Conservation (phyloP, 2,888 invertebrate genomes). For the Hirtodrosophila histrioides region DNA sequence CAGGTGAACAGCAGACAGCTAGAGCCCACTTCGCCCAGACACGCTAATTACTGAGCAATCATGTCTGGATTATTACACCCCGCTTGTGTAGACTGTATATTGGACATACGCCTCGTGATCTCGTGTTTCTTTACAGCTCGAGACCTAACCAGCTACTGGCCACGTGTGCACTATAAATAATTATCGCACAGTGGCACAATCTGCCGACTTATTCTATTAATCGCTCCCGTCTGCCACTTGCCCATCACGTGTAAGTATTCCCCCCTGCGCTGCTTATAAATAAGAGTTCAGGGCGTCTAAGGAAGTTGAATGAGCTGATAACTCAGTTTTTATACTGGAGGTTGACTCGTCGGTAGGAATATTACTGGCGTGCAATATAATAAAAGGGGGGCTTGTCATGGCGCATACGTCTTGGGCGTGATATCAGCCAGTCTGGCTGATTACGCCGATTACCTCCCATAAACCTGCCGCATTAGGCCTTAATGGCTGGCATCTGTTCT, state of each 20-base stretch:
- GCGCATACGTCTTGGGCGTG: slow-evolving; percentile 4
- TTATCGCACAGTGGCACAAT: slow-evolving; percentile 26
- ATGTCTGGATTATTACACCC: neutral
- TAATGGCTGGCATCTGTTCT: slow-evolving; percentile 8
- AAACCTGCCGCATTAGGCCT: slow-evolving; percentile 7
- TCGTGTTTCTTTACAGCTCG: neutral
- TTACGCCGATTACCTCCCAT: slow-evolving; percentile 7
- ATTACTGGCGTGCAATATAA: slow-evolving; percentile 3
- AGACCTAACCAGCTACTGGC: slow-evolving; percentile 36
- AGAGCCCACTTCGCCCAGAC: slow-evolving; percentile 1
- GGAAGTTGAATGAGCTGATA: slow-evolving; percentile 24
- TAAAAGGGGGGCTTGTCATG: slow-evolving; percentile 38
- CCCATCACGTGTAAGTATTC: slow-evolving; percentile 35
- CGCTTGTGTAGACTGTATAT: slow-evolving; percentile 9
- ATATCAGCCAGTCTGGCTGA: slow-evolving; percentile 5
- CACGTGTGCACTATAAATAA: slow-evolving; percentile 47
- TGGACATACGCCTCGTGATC: slow-evolving; percentile 17
- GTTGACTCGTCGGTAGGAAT: slow-evolving; percentile 21
- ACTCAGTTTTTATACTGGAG: slow-evolving; percentile 11
- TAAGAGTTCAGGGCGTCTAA: slow-evolving; percentile 2
- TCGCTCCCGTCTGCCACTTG: slow-evolving; percentile 1
- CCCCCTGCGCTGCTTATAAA: neutral
- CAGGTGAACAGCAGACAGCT: neutral
- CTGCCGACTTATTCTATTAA: slow-evolving; percentile 5
- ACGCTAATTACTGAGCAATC: slow-evolving; percentile 29